Base-by-base conservation (phyloP, 2,113 vertebrate species). In the Mugil cephalus region DNA sequence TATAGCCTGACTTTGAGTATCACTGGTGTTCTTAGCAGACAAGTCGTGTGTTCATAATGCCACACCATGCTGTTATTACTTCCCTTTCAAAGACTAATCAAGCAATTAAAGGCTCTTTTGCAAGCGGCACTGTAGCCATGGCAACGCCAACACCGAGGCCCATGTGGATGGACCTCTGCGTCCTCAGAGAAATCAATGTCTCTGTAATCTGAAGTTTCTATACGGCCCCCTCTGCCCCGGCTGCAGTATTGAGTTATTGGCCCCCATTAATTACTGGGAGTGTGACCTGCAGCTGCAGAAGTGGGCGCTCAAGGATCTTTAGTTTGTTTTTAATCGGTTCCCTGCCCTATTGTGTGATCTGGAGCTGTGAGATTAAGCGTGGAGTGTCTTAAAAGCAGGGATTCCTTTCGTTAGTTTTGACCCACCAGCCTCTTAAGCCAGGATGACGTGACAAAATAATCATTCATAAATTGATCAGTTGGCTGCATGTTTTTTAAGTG, bases 41-140 rank as follows among this genome's bases (percentile, higher is more conserved):
- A n/a, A 80, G 77, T 85, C 85, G 24, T 77, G 84, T 86, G 85
- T 89, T 90, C 85, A 83, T 89, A 82, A 91, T 38, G 75, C 64
- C 17, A 39, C 84, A 51, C 77, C 81, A 56, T 35, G 83, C 79
- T 43, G 79, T 61, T 74, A 88, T 87, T 70, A 18, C 78, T 78
- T 85, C 69, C 76, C 89, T 89, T 88, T 89, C 76, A 87, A 71
- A 75, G 78, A 77, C 86, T 89, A 83, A 92, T 91, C 85, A 88
- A 79, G 87, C 82, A 88, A 89, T 89, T 91, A 88, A 88, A 82
- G 74, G 46, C 69, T 84, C 70, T 79, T 77, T 83, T 48, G 51
- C 62, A 67, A 73, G 70, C 17, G 1, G 19, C 1, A 5, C 46
- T 8, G 82, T 88, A 46, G 61, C 85, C 58, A 86, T 88, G 86